Conservation (phyloP, 2,113 vertebrate genomes). For the Vulpes lagopus region DNA sequence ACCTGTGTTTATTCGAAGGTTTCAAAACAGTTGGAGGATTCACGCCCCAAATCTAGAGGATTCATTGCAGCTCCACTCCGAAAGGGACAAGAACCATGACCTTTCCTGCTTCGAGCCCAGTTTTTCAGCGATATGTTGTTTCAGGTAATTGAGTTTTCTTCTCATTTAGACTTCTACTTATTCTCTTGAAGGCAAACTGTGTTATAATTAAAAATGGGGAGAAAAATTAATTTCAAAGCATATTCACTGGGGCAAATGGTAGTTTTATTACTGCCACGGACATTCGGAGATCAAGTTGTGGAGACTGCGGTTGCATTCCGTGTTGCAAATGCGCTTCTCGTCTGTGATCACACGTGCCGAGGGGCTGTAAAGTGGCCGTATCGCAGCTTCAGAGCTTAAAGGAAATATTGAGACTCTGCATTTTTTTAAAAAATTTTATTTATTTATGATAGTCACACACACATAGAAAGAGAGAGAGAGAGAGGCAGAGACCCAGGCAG, state of each 20-base stretch:
- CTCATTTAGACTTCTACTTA: conserved; percentile 60
- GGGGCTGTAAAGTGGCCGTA: conserved; percentile 48
- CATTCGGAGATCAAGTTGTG: conserved; percentile 63
- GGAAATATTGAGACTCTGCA: conserved; percentile 65
- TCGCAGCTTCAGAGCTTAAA: conserved; percentile 68
- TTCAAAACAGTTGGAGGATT: conserved; percentile 39
- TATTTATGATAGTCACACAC: no score
- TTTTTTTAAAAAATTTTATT: neutral
- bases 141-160: conserved; percentile 65
- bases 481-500: no score
- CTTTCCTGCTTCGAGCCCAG: neutral
- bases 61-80: neutral
- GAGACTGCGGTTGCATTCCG: conserved; percentile 54
- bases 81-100: neutral
- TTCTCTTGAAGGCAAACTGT: conserved; percentile 50
- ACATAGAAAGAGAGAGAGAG: no score
- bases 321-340: conserved; percentile 38
- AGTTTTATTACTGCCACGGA: conserved; percentile 50
- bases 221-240: conserved; percentile 63
- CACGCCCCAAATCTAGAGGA: neutral
- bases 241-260: conserved; percentile 24
- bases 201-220: conserved; percentile 66
- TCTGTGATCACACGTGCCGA: conserved; percentile 45
- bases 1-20: neutral
- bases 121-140: conserved; percentile 23